These are phyloP conservation scores for Apomyelois bistriatella DNA, from an alignment of 2,888 invertebrate genomes.

Conservation along the genomic window DNA sequence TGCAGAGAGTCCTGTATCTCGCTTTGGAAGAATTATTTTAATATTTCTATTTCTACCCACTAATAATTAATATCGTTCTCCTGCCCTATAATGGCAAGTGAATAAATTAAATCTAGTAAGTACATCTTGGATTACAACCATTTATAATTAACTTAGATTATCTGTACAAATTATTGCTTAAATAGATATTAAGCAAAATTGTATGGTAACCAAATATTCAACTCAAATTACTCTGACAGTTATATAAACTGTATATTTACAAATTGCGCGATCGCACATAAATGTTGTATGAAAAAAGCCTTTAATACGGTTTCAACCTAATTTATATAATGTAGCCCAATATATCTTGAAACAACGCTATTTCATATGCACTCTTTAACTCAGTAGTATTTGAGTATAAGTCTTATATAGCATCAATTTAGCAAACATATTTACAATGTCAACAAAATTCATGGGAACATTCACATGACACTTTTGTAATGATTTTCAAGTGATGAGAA, in stretches of 20 bases:
- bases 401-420: too few relatives aligned
- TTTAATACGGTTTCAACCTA: too few relatives aligned
- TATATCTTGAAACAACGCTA: not conserved
- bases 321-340: not conserved
- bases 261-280: too few relatives aligned
- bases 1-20: conserved; percentile 35
- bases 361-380: too few relatives aligned
- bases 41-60: conserved; percentile 6
- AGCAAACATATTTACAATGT: too few relatives aligned
- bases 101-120: conserved; percentile 4
- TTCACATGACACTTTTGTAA: too few relatives aligned
- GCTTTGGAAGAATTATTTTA: conserved; percentile 29
- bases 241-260: too few relatives aligned
- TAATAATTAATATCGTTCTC: not conserved
- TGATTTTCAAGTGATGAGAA: too few relatives aligned
- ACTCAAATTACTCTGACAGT: not conserved
- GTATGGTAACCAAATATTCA: conserved; percentile 4
- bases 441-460: too few relatives aligned
- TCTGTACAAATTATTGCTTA: conserved; percentile 14
- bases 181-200: conserved; percentile 7
- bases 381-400: too few relatives aligned
- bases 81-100: conserved; percentile 12
- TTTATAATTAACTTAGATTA: conserved; percentile 8
- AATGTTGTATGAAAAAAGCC: too few relatives aligned
- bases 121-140: conserved; percentile 3